phyloP scores from a whole-genome alignment of 2,888 invertebrate species.

The Eristalis arbustorum region DNA sequence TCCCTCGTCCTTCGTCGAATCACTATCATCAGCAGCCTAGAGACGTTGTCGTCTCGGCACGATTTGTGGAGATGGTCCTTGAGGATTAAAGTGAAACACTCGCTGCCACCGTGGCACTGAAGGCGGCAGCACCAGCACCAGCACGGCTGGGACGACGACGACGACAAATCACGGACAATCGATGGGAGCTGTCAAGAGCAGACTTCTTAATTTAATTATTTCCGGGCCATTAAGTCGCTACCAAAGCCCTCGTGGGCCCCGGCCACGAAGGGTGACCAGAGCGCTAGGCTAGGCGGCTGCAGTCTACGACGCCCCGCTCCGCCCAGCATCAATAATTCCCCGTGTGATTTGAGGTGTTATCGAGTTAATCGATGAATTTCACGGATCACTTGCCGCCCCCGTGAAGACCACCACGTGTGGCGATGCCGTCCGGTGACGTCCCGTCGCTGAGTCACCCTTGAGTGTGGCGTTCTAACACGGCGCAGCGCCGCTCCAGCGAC shows the following conservation, averaged over 20 bases:
- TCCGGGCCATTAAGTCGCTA: conserved; percentile 61
- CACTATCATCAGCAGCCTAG: conserved; percentile 12
- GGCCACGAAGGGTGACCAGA: background rate
- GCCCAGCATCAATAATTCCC: conserved; percentile 28
- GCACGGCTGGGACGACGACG: conserved; percentile 7
- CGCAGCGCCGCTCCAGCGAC: conserved; percentile 11
- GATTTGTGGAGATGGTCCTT: conserved; percentile 36
- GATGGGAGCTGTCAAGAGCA: conserved; percentile 62
- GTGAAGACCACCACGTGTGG: background rate
- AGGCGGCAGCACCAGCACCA: background rate
- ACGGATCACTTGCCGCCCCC: conserved; percentile 48
- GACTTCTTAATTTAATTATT: conserved; percentile 69
- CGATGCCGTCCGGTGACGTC: conserved; percentile 8
- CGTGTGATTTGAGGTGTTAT: conserved; percentile 68
- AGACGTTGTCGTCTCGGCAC: conserved; percentile 25
- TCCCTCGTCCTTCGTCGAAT: background rate
- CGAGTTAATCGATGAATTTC: conserved; percentile 67
- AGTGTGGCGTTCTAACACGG: background rate
- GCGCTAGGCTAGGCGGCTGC: background rate
- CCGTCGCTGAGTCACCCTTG: conserved; percentile 14
- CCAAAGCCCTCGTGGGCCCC: conserved; percentile 4
- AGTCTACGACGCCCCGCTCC: conserved; percentile 21
- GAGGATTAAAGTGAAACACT: conserved; percentile 51
- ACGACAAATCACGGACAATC: conserved; percentile 48
- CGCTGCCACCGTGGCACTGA: conserved; percentile 17